Evolutionary conservation across 2,888 invertebrate species (phyloP).

Genomic region (Lasioglossum pauxillum): DNA sequence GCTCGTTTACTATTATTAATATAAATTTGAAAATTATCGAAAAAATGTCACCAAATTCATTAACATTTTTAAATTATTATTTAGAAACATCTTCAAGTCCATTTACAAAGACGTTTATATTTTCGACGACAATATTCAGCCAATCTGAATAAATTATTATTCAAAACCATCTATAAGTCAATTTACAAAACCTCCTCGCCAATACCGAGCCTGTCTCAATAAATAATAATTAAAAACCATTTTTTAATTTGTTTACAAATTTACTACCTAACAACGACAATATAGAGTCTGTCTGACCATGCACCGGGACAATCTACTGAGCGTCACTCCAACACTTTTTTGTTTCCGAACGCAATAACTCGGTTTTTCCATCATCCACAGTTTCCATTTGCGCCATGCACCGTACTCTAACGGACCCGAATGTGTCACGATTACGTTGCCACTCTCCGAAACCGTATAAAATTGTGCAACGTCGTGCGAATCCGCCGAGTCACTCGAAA

Average conservation of each 20-base stretch:
- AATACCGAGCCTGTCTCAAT: too few species aligned
- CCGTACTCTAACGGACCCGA: neutral
- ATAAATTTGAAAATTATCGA: too few species aligned
- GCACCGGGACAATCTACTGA: neutral
- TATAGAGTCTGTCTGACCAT: neutral
- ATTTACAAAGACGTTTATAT: too few species aligned
- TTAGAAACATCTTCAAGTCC: too few species aligned
- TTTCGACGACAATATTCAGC: too few species aligned
- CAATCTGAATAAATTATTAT: too few species aligned
- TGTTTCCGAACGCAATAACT: neutral
- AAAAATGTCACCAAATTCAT: too few species aligned
- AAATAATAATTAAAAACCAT: too few species aligned
- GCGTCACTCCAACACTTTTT: neutral
- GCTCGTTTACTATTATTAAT: too few species aligned
- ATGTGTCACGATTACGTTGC: neutral
- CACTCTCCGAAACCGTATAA: neutral
- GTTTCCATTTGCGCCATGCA: neutral
- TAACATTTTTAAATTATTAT: too few species aligned
- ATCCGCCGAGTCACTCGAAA: neutral
- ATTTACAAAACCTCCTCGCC: too few species aligned
- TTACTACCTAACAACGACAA: neutral
- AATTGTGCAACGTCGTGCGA: neutral
- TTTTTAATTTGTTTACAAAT: neutral
- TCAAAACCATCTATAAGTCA: too few species aligned
- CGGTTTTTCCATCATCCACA: neutral